phyloP scores from a whole-genome alignment of 1,140 invertebrate species.

The Drosophila mauritiana region DNA sequence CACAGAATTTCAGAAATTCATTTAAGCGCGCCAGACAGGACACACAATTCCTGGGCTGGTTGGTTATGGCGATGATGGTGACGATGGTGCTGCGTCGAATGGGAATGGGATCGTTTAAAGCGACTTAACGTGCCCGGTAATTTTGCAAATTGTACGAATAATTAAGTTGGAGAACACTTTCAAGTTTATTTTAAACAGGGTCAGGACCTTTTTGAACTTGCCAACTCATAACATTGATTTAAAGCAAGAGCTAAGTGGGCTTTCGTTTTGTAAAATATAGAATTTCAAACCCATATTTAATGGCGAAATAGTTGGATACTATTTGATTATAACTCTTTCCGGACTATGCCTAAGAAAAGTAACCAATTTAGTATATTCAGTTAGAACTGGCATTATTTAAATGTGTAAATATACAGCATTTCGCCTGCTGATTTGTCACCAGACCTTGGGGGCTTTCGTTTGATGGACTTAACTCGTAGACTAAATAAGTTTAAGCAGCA shows the following conservation, averaged over 20 bases:
- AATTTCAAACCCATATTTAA: no score
- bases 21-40: conserved; percentile 57
- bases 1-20: conserved; percentile 54
- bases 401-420: conserved; percentile 1
- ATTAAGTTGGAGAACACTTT: conserved; percentile 15
- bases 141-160: conserved; percentile 17
- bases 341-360: no score
- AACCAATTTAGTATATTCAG: no score
- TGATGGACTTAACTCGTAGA: conserved; percentile 43
- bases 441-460: conserved; percentile 5
- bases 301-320: no score
- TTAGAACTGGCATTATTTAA: no score
- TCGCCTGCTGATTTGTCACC: conserved; percentile 2
- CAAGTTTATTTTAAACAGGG: conserved; percentile 1
- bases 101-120: conserved; percentile 29
- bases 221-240: background rate
- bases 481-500: conserved; percentile 35
- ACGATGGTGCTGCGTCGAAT: no score
- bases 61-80: no score
- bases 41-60: conserved; percentile 21
- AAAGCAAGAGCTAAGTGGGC: background rate
- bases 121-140: conserved; percentile 26
- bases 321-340: no score
- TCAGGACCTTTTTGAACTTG: background rate
- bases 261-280: background rate